Base-by-base conservation (phyloP, 2,888 invertebrate genomes). In the Micropterix aruncella region DNA sequence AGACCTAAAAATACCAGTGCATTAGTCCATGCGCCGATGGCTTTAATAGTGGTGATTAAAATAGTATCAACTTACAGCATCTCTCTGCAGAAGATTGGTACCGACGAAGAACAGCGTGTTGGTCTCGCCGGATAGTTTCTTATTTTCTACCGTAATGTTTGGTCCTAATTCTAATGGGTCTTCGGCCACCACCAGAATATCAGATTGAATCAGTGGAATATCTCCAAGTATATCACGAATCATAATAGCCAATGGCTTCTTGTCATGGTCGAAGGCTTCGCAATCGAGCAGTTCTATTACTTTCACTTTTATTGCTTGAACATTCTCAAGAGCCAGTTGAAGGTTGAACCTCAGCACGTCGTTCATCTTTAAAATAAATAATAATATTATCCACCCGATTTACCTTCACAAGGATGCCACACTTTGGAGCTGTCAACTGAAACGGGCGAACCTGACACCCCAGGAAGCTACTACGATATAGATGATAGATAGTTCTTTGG, bases 301-400 rank as follows among this genome's bases (percentile, higher is more conserved):
- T 57, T 75, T 80, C 1, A 83, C 69, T 66, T 80, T 81, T 50
- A 73, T 62, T 0, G 65, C 67, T 44, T 74, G 70, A 1, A 72
- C 58, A 56, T 89, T 90, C 60, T 91, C 91, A 0, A 84, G 57
- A 1, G 80, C 74, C 0, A 87, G 57, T 59, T 90, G 90, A 3
- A 84, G 65, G 55, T 77, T 68, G 1, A 74, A 61, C 17, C 82
- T 66, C 0, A 79, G 61, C 0, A 78, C 69, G 51, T 78, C 74
- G 46, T 66, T 62, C n/a, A 66, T 45, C 70, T 68, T 39, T 42
- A 41, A 47, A n/a, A 44, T 41, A 27, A 27, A 27, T n/a, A n/a
- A n/a, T n/a, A n/a, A n/a, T n/a, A n/a, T n/a, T n/a, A n/a, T n/a
- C n/a, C n/a, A n/a, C n/a, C n/a, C n/a, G n/a, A n/a, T n/a, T n/a